Percentiles rank a stretch among this genome's conserved stretches.
Evolutionary conservation across 1,140 invertebrate species (phyloP).

Genomic region (Stratiolaelaps scimitus): DNA sequence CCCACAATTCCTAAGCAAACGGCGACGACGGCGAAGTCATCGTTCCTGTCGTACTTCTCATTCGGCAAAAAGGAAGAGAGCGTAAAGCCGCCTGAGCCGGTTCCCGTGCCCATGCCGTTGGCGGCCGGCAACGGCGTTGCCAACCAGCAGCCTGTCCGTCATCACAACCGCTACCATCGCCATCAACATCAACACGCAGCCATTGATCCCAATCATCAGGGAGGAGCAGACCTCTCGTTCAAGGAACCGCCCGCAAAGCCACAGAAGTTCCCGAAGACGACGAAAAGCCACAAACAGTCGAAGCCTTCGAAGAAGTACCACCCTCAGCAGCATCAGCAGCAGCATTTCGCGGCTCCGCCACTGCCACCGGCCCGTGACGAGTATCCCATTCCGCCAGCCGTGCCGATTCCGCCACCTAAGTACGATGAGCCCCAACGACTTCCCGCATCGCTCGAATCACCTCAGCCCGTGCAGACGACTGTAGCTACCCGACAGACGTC

Average conservation of each 20-base stretch:
- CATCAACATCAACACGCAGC: background rate
- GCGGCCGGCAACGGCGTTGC: background rate
- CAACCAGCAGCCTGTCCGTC: background rate
- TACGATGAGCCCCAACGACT: constrained; percentile 10
- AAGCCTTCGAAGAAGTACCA: constrained; percentile 1
- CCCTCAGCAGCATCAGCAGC: background rate
- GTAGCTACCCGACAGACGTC: background rate
- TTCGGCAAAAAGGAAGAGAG: constrained; percentile 24
- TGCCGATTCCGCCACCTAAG: constrained; percentile 15
- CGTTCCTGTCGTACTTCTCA: constrained; percentile 24
- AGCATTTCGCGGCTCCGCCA: background rate
- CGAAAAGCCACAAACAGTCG: background rate
- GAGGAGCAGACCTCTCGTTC: constrained; percentile 1
- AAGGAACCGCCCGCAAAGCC: background rate
- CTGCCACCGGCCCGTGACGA: background rate
- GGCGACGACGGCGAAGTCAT: constrained; percentile 18
- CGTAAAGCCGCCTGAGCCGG: constrained; percentile 10
- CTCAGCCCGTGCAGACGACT: constrained; percentile 6
- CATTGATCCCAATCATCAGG: background rate
- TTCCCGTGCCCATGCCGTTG: background rate
- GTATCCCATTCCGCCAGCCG: constrained; percentile 20
- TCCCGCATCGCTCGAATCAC: background rate
- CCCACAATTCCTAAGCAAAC: background rate
- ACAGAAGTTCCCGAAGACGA: constrained; percentile 27
- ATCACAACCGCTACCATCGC: background rate